phyloP scores from a whole-genome alignment of 2,888 invertebrate genomes.

The Lasioglossum oenotherae region DNA sequence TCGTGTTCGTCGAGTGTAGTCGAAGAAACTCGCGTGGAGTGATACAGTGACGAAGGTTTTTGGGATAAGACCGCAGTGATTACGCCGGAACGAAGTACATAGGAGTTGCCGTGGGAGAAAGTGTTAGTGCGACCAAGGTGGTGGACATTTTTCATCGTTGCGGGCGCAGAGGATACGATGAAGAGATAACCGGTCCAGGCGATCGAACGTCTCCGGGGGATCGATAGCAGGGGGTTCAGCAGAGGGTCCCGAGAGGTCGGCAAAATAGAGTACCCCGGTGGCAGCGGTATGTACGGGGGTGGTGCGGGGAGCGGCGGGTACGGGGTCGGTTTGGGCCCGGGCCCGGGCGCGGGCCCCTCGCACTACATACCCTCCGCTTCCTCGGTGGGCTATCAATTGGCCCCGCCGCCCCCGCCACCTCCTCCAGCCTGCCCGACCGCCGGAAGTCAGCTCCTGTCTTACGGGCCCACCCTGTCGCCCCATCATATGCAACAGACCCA shows the following conservation, averaged over 20 bases:
- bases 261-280: conserved; percentile 82
- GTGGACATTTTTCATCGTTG: background rate
- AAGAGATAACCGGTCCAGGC: conserved; percentile 6
- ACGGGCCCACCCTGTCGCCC: conserved; percentile 78
- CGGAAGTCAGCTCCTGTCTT: conserved; percentile 80
- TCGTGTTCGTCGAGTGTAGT: background rate
- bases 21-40: background rate
- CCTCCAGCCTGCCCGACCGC: conserved; percentile 69
- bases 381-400: conserved; percentile 79
- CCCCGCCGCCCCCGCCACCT: conserved; percentile 74
- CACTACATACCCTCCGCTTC: conserved; percentile 79
- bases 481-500: conserved; percentile 80
- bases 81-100: background rate
- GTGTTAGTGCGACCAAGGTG: background rate
- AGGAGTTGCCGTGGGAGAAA: background rate
- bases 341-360: conserved; percentile 79
- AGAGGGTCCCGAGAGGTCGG: conserved; percentile 48
- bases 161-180: conserved; percentile 17
- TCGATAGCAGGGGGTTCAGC: conserved; percentile 10
- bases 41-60: background rate
- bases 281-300: conserved; percentile 81
- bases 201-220: conserved; percentile 12
- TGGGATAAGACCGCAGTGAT: background rate
- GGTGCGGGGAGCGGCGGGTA: conserved; percentile 80
- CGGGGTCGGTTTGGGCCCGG: conserved; percentile 80